Percentiles rank a stretch among this genome's conserved stretches.
phyloP scores from a whole-genome alignment of 1,140 invertebrate species.

The Trachymyrmex septentrionalis region DNA sequence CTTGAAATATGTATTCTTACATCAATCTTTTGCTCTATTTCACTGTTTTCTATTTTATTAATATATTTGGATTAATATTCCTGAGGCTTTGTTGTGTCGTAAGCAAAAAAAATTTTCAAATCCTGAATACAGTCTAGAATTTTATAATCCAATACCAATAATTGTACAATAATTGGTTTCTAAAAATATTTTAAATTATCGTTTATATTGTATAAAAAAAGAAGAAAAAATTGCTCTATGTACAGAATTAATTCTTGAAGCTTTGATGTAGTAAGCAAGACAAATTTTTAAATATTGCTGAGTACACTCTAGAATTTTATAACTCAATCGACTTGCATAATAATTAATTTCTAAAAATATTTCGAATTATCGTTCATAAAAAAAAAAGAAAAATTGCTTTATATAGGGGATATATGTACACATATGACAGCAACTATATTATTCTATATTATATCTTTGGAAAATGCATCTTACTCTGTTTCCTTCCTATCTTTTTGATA shows the following conservation, averaged over 20 bases:
- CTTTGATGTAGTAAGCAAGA: neutral
- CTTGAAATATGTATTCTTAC: neutral
- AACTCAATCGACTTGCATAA: neutral
- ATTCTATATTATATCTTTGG: neutral
- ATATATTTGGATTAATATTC: neutral
- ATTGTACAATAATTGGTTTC: neutral
- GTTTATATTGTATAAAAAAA: constrained; percentile 4
- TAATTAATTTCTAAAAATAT: neutral
- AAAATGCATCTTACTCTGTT: neutral
- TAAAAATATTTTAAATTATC: neutral
- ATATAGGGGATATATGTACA: neutral
- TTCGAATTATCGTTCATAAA: neutral
- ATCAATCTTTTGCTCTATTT: neutral
- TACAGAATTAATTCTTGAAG: neutral
- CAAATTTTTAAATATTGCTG: neutral
- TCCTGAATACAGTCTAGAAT: neutral
- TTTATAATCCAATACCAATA: neutral
- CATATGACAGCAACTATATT: neutral
- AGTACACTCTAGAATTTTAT: neutral
- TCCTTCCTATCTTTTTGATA: neutral
- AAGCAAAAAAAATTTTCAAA: neutral
- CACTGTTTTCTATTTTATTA: neutral
- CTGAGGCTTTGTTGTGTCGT: neutral
- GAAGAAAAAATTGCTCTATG: neutral
- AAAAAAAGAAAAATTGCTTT: neutral